Evolutionary conservation across 2,888 invertebrate genomes (phyloP).

Genomic region (Aradus depressus): DNA sequence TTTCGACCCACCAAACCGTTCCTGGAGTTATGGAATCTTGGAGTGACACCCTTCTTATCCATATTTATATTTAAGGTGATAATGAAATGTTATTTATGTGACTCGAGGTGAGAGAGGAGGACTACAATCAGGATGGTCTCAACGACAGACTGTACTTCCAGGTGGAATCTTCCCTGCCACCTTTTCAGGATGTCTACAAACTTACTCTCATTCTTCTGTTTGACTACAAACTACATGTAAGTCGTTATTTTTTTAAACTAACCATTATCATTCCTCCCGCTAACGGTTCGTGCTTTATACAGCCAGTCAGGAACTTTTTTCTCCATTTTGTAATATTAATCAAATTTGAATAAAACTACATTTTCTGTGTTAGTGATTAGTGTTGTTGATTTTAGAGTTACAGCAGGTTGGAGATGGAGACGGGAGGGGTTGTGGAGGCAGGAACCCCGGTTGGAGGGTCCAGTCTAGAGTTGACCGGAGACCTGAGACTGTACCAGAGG

Average conservation of each 20-base stretch:
- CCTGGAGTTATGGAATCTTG: no score
- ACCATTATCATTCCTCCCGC: background rate
- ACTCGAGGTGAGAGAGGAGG: constrained; percentile 57
- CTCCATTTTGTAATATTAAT: background rate
- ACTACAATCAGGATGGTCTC: constrained; percentile 51
- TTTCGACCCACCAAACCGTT: no score
- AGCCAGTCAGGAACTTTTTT: constrained; percentile 12
- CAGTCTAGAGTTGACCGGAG: constrained; percentile 38
- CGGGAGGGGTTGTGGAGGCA: constrained; percentile 38
- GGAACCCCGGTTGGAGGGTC: constrained; percentile 36
- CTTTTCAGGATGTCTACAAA: constrained; percentile 43
- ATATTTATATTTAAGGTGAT: no score
- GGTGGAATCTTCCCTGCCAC: constrained; percentile 44
- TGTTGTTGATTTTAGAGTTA: constrained; percentile 26
- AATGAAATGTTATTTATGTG: no score
- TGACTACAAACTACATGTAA: constrained; percentile 52
- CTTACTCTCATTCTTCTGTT: constrained; percentile 47
- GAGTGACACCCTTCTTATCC: no score
- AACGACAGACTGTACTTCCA: constrained; percentile 50
- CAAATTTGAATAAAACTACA: constrained; percentile 11
- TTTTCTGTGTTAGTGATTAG: constrained; percentile 15
- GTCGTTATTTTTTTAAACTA: constrained; percentile 27
- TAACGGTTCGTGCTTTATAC: background rate
- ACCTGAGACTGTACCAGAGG: constrained; percentile 39
- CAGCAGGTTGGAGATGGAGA: constrained; percentile 39